A percentile compares a stretch with the other conserved stretches of the same genome.
phyloP scores from a whole-genome alignment of 1,140 invertebrate genomes.

The Zaprionus vittiger region DNA sequence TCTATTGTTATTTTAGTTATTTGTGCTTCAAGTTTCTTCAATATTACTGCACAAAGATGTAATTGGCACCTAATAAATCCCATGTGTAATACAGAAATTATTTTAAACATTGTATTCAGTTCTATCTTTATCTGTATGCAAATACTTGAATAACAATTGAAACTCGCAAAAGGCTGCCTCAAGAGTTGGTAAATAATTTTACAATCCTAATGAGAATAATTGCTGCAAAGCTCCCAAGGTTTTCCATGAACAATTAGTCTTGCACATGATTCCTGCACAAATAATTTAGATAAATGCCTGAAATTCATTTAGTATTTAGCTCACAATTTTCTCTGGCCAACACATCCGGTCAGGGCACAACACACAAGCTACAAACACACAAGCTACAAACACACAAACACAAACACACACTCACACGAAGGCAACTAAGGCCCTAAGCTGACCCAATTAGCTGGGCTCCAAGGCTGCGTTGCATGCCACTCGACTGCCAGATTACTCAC shows the following conservation, averaged over 20 bases:
- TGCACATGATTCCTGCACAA: constrained; percentile 22
- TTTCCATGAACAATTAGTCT: constrained; percentile 26
- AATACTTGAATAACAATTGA: not conserved
- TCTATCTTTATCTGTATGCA: not conserved
- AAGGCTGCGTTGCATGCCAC: constrained; percentile 36
- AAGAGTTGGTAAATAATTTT: constrained; percentile 3
- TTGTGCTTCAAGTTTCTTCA: not conserved
- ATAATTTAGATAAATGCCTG: constrained; percentile 48
- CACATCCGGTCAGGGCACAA: constrained; percentile 32
- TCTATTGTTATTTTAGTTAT: not conserved
- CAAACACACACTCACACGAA: not conserved
- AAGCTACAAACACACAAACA: not conserved
- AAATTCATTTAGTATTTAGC: constrained; percentile 48
- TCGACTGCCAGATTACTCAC: constrained; percentile 48
- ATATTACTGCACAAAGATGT: not conserved
- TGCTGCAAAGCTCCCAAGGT: not conserved
- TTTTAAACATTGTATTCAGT: not conserved
- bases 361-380: constrained; percentile 10
- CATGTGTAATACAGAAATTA: not conserved
- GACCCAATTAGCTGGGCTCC: constrained; percentile 47
- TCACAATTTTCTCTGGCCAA: constrained; percentile 44
- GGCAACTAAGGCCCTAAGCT: constrained; percentile 35
- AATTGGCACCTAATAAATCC: not conserved
- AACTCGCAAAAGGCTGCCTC: not conserved
- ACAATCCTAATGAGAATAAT: constrained; percentile 6